Evolutionary conservation across 2,113 vertebrate species (phyloP), one percentile per base, ranked within the genome.

Genomic region (Chaetorhynchus papuensis): DNA sequence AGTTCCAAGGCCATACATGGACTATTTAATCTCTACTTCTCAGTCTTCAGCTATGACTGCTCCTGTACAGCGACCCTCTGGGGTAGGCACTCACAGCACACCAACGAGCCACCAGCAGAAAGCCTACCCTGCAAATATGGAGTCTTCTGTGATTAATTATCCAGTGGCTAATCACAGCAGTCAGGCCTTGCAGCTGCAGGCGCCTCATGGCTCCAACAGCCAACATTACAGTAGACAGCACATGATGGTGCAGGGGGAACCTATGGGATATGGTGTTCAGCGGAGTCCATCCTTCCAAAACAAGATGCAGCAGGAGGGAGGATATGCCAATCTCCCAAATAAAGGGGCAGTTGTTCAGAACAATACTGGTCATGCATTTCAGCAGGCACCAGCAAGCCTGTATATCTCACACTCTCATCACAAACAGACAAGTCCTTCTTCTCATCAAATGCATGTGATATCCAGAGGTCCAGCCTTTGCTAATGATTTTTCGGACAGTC

Each of bases 251-350:
- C 97, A 97, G 16, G 95, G 96, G 15, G 98, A 99, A 75, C 93
- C 98, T 1, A 95, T 98, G 41, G 98, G 98, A 26, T 99, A 99
- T 12, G 98, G 98, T n/a, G 95, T 99, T 61, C 99, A 99, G 97
- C 98, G 99, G 89, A 99, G 98, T 83, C 98, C 99, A 18, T 99
- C 99, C 90, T 99, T 99, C 97, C 99, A 99, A 95, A 99, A 98
- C 96, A 99, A 99, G 97, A 98, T 99, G 92, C 97, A 98, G 10
- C 98, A 98, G 52, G 98, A 99, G 16, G 98, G 95, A 35, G 98
- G 98, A 30, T 99, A 99, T 7, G 95, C 98, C 16, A 98, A 68
- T 96, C 98, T 99, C 87, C 98, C 98, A 56, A 97, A 98, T 80
- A 99, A 99, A 98, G 98, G 98, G 12, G 92, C 95, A 6, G 98